phyloP scores from a whole-genome alignment of 2,888 invertebrate species.

The Pachydiplax longipennis region DNA sequence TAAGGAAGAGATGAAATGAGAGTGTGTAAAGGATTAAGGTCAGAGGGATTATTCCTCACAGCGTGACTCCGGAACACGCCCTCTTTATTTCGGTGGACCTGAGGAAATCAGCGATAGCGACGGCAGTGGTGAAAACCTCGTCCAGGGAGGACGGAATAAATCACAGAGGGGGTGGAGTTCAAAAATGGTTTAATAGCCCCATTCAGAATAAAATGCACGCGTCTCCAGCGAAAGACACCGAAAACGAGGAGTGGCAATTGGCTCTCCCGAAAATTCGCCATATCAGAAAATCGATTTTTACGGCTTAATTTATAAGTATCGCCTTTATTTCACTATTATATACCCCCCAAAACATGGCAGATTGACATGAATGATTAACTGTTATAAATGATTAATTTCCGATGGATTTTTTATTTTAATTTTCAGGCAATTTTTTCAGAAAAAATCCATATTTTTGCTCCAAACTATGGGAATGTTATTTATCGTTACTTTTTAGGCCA shows the following conservation, averaged over 20 bases:
- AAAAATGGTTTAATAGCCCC: slow-evolving; percentile 5
- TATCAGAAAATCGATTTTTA: not conserved
- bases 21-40: slow-evolving; percentile 1
- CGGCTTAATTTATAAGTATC: not conserved
- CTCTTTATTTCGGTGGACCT: not conserved
- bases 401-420: too few relatives aligned
- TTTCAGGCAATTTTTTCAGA: too few relatives aligned
- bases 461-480: too few relatives aligned
- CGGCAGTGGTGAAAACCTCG: slow-evolving; percentile 12
- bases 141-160: not conserved
- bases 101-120: not conserved
- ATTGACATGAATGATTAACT: too few relatives aligned
- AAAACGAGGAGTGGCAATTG: not conserved
- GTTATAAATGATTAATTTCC: too few relatives aligned
- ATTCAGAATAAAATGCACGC: not conserved
- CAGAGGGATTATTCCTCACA: not conserved
- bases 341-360: too few relatives aligned
- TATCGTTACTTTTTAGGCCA: too few relatives aligned
- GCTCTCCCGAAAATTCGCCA: not conserved
- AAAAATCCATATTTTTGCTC: too few relatives aligned
- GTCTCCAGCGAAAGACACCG: not conserved
- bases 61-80: slow-evolving; percentile 10
- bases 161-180: not conserved
- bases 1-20: not conserved
- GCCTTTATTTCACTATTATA: too few relatives aligned